phyloP scores from a whole-genome alignment of 2,888 invertebrate species.

The Drosophila antonietae region DNA sequence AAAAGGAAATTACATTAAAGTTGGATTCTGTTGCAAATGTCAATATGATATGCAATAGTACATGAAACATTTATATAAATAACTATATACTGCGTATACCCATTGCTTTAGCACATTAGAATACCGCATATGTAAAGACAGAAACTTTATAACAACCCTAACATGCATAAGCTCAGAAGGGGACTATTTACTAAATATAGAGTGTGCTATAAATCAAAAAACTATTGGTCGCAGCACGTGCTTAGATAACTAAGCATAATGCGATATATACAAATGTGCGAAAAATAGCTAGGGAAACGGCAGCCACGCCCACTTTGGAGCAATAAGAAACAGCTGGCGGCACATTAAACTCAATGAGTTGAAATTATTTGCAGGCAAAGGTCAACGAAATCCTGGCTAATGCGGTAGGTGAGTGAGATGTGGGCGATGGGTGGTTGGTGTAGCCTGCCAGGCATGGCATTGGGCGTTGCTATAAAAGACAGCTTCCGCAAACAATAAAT shows the following conservation, averaged over 20 bases:
- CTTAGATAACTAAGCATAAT: constrained; percentile 47
- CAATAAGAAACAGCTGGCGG: constrained; percentile 55
- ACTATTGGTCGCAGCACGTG: constrained; percentile 72
- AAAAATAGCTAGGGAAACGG: constrained; percentile 43
- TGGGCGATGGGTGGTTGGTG: background rate
- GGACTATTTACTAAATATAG: constrained; percentile 20
- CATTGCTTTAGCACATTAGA: background rate
- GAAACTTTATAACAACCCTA: background rate
- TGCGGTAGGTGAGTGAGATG: constrained; percentile 6
- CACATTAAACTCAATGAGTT: constrained; percentile 78
- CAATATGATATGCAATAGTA: background rate
- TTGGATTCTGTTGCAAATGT: too few species aligned
- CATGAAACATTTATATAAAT: background rate
- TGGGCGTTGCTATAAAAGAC: constrained; percentile 71
- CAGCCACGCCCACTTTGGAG: constrained; percentile 41
- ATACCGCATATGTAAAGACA: background rate
- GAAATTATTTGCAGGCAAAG: constrained; percentile 78
- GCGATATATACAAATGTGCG: constrained; percentile 29
- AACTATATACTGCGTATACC: background rate
- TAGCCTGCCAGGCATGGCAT: constrained; percentile 38
- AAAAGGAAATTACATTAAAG: too few species aligned
- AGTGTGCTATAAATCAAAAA: constrained; percentile 66
- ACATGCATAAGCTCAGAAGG: background rate
- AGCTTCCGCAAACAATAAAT: constrained; percentile 79
- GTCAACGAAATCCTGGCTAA: constrained; percentile 55